Base-by-base conservation (phyloP, 2,888 invertebrate species). In the Himalopsyche japonica region DNA sequence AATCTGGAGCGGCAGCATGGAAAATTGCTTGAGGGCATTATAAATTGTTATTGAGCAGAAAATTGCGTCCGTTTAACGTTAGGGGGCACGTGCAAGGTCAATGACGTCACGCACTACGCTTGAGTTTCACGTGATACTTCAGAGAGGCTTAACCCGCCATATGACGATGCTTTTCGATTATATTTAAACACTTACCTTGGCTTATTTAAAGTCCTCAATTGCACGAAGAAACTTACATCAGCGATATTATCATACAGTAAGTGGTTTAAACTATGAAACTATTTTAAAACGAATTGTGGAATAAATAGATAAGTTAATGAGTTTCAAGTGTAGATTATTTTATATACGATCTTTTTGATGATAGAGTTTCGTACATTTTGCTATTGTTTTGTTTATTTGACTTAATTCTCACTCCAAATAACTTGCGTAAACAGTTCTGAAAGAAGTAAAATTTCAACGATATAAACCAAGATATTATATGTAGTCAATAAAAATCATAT, bases 31-130 rank as follows among this genome's bases (percentile, higher is more conserved):
- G 48, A n/a, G 48, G 80, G 43, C n/a, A 80, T 80, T 80, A 49
- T 48, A 48, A 80, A 48, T 32, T 80, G 48, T 47, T 48, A 80
- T 80, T 80, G 80, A 80, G 80, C 80, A 80, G 80, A 80, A 80
- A 80, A 80, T 80, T 80, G 80, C 80, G 80, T 80, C 80, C 80
- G 34, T 27, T 80, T 32, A 49, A 49, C 80, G 49, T 80, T 27
- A 43, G 80, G 30, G 48, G 80, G n/a, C 80, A 70, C 70, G 70
- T 70, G 70, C 70, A 70, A 70, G 70, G 70, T 70, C 70, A 70
- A 70, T 70, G 70, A 70, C 70, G 70, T 70, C 80, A 80, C 80
- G 80, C 48, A 48, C 80, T 49, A 47, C 47, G 78, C 43, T 47
- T 37, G 47, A 37, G 27, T 37, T 37, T 37, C 78, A 78, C 78